Evolutionary conservation across 1,140 invertebrate species (phyloP), one percentile per base, ranked within the genome.

Genomic region (Fopius arisanus): DNA sequence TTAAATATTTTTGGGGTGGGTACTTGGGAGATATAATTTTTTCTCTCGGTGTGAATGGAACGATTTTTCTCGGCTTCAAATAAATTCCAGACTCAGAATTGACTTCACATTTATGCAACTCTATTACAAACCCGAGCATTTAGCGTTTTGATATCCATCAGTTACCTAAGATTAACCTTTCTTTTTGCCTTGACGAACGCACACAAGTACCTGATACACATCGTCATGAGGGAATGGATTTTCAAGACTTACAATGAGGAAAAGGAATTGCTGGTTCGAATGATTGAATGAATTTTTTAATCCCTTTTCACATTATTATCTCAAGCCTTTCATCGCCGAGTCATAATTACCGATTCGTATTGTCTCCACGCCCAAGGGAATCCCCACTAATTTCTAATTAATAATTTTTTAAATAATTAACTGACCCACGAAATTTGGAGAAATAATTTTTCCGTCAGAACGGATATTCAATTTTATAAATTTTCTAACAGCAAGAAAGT

Each of bases 91-190:
- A n/a, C n/a, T n/a, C n/a, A n/a, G n/a, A n/a, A n/a, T n/a, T n/a
- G n/a, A 43, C 40, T 43, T n/a, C 40, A 31, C 29, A 43, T 43
- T 43, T 43, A 43, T 43, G 40, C 40, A 43, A 43, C 40, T 43
- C 10, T 3, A 31, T 31, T 31, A 31, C 7, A 31, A 31, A 31
- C 29, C 29, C 29, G 5, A 37, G 4, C n/a, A 43, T 43, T 43
- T 43, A 3, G 4, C n/a, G 14, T 43, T 6, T 43, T 43, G 4
- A 43, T 43, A 12, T 43, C n/a, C n/a, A 12, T n/a, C 10, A 43
- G 41, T 75, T 75, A 72, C 74, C 70, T 72, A 75, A 72, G 74
- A 72, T 72, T 72, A 75, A 75, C 74, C 74, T 75, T 75, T 75
- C 74, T 75, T 75, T 75, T 75, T 66, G 68, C 70, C 70, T 75